Evolutionary conservation across 1,140 invertebrate genomes (phyloP).

Genomic region (Papilio aristodemus): DNA sequence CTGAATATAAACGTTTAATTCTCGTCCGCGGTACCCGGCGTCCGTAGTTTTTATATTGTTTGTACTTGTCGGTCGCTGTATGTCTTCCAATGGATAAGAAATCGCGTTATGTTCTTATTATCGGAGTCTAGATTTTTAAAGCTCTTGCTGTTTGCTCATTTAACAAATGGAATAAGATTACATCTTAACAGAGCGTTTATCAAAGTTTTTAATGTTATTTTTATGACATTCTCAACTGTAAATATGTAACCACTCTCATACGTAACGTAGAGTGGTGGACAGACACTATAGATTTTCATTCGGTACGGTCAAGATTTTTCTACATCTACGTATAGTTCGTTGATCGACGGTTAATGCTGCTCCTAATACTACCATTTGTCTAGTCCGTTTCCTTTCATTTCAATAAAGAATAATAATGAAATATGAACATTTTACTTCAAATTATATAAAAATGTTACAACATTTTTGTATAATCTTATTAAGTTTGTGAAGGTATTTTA

Average conservation of each 20-base stretch:
- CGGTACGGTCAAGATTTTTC: too few species aligned
- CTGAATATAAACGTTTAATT: background rate
- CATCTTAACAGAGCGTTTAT: conserved; percentile 1
- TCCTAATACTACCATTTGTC: too few species aligned
- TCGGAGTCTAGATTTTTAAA: conserved; percentile 12
- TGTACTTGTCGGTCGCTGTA: conserved; percentile 36
- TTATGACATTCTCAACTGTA: background rate
- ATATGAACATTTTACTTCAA: too few species aligned
- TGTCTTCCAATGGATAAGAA: conserved; percentile 42
- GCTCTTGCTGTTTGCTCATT: conserved; percentile 21
- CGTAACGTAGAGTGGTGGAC: too few species aligned
- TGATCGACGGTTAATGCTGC: too few species aligned
- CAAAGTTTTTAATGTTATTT: conserved; percentile 26
- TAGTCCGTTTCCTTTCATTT: too few species aligned
- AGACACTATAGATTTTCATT: too few species aligned
- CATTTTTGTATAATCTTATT: conserved; percentile 1
- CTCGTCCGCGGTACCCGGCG: conserved; percentile 16
- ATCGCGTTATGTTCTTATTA: conserved; percentile 30
- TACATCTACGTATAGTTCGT: too few species aligned
- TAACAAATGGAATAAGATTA: background rate
- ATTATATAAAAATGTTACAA: too few species aligned
- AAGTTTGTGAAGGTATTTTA: conserved; percentile 32
- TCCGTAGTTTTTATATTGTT: conserved; percentile 37
- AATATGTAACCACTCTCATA: too few species aligned
- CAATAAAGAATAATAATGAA: too few species aligned